Evolutionary conservation across 2,797 vertebrate species (phyloP), one percentile per base, ranked within the genome.

Genomic region (Cheirogaleus major): DNA sequence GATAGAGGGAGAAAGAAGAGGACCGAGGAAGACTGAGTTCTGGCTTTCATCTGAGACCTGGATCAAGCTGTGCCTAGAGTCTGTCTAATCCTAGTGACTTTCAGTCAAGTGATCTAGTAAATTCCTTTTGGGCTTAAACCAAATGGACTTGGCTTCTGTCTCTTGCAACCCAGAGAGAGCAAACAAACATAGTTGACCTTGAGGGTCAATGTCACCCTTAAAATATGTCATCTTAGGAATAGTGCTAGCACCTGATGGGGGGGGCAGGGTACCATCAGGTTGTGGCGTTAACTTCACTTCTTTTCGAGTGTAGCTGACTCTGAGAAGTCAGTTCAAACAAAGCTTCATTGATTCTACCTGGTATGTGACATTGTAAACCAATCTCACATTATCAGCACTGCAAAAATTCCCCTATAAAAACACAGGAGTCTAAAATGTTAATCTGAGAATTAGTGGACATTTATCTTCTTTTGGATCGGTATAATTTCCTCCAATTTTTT

Each of bases 371-470:
- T 18, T 50, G 91, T 67, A 95, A 96, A 90, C 93, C 91, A 76
- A 95, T 65, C 95, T 82, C 95, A 85, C 57, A 17, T 92, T 96
- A 95, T 92, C 96, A 76, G 95, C 57, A 35, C 2, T 73, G 96
- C 91, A 81, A 94, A 98, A 96, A 96, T 61, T 80, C 83, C 69
- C 80, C 91, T 93, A 88, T 95, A 79, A 96, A 97, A 97, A 96
- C 81, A 95, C 82, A 65, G 82, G 93, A 96, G 94, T 93, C 43
- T 89, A 97, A 97, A 96, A 97, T 97, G 83, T 96, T 48, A 97
- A 97, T 79, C 93, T 92, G 50, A 95, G 98, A 98, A 98, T 97
- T 97, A 97, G 97, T 95, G 97, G 89, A 95, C 98, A 98, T 98
- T 98, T 97, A 97, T 98, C 98, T 97, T 96, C 88, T 92, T 92